Percentiles rank a stretch among this genome's conserved stretches.
Evolutionary conservation across 1,140 invertebrate genomes (phyloP).

Genomic region (Mya arenaria): DNA sequence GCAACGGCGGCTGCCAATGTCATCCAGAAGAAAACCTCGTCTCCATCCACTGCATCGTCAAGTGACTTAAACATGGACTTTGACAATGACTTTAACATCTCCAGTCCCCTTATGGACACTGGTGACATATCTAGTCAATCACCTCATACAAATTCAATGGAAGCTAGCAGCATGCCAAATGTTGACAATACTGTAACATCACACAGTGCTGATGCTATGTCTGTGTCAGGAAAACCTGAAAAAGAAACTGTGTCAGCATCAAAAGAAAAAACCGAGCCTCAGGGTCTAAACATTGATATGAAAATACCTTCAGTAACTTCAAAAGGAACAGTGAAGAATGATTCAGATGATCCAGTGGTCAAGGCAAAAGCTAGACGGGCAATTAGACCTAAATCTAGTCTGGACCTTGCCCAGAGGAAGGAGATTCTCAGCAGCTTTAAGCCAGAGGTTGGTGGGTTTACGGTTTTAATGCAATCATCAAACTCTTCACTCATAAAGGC

Average conservation of each 20-base stretch:
- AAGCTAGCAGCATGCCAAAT: neutral
- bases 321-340: neutral
- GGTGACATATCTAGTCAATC: neutral
- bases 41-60: neutral
- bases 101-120: constrained; percentile 40
- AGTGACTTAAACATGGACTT: neutral
- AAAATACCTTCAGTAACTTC: no score
- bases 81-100: constrained; percentile 42
- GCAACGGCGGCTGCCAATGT: constrained; percentile 52
- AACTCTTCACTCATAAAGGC: no score
- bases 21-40: constrained; percentile 24
- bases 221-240: no score
- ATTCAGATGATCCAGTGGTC: neutral
- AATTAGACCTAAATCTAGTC: constrained; percentile 5
- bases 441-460: no score
- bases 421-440: constrained; percentile 28
- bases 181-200: neutral
- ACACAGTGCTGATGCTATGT: neutral
- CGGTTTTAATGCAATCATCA: no score
- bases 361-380: neutral
- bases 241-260: no score
- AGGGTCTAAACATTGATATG: neutral
- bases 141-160: neutral
- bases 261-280: no score
- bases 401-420: neutral